These are phyloP conservation scores for Volucella zonaria DNA, from an alignment of 2,888 invertebrate genomes.

Conservation along the genomic window DNA sequence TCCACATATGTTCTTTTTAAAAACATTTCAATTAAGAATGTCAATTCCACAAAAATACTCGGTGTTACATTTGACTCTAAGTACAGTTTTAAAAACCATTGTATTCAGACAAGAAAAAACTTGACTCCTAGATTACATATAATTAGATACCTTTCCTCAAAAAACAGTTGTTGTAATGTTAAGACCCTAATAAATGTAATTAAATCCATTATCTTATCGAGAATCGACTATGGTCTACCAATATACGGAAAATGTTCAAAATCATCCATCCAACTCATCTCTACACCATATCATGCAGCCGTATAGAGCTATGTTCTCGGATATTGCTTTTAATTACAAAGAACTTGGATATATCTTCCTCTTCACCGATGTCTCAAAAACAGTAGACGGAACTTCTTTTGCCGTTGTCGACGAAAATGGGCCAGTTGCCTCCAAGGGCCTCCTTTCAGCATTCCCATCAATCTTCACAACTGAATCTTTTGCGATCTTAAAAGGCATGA, in stretches of 20 bases:
- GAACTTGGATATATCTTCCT: not conserved
- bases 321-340: not conserved
- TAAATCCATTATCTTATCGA: conserved; percentile 37
- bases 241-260: conserved; percentile 36
- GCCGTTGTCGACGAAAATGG: conserved; percentile 1
- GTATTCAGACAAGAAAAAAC: no score
- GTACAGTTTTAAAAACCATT: no score
- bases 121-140: not conserved
- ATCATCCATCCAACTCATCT: conserved; percentile 20
- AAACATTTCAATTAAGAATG: no score
- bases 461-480: conserved; percentile 27
- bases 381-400: not conserved
- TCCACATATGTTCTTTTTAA: no score
- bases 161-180: conserved; percentile 1
- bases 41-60: no score
- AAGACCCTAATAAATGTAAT: conserved; percentile 27
- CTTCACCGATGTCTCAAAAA: conserved; percentile 18
- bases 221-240: conserved; percentile 39
- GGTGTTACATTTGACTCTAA: no score
- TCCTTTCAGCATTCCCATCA: not conserved
- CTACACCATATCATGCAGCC: conserved; percentile 19
- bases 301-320: not conserved
- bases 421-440: conserved; percentile 7
- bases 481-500: conserved; percentile 1
- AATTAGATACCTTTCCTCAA: conserved; percentile 31